Percentiles rank a stretch among this genome's conserved stretches.
phyloP scores from a whole-genome alignment of 2,797 vertebrate genomes.

The Melanogrammus aeglefinus region DNA sequence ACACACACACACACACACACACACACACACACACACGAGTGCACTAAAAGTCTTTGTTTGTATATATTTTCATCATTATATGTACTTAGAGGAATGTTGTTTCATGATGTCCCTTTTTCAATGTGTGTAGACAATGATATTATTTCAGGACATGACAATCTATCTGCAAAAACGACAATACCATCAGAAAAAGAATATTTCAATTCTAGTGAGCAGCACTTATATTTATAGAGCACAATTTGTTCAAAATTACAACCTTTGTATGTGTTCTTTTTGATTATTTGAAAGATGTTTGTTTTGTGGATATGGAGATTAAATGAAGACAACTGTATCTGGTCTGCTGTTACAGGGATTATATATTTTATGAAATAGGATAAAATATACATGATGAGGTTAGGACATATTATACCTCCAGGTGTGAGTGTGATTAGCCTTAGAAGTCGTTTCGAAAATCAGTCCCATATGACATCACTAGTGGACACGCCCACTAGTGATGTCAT shows the following conservation, averaged over 20 bases:
- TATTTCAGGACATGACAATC: conserved; percentile 12
- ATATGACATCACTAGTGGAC: too few species aligned
- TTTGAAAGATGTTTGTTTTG: neutral
- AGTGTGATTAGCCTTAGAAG: too few species aligned
- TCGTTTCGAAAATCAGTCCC: too few species aligned
- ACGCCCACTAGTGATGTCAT: too few species aligned
- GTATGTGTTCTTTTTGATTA: neutral
- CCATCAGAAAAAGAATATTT: neutral
- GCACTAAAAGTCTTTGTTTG: neutral
- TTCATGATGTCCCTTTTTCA: neutral
- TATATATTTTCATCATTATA: neutral
- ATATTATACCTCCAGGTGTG: too few species aligned
- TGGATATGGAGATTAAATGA: neutral
- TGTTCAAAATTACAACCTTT: neutral
- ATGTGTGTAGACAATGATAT: neutral
- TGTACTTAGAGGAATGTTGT: neutral
- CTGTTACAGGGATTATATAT: neutral
- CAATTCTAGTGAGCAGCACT: neutral
- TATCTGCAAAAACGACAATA: conserved; percentile 7
- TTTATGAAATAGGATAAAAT: neutral
- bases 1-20: neutral
- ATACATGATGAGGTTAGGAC: neutral
- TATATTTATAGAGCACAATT: neutral
- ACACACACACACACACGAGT: neutral
- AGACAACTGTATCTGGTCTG: neutral